phyloP scores from a whole-genome alignment of 2,113 vertebrate genomes.

The Malurus elegans region DNA sequence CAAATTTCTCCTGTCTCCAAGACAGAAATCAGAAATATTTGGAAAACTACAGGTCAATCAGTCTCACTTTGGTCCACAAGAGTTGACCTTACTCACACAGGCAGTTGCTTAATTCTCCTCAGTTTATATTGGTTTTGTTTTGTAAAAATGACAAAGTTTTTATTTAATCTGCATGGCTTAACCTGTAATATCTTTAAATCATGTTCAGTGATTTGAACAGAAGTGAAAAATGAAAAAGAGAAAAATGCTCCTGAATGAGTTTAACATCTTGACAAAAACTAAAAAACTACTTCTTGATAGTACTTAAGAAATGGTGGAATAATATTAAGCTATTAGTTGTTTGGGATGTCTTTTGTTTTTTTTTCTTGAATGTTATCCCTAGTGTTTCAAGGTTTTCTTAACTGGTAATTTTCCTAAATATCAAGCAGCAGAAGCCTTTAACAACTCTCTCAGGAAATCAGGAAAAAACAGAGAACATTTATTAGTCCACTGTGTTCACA shows the following conservation, averaged over 20 bases:
- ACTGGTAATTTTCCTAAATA: neutral
- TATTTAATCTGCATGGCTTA: neutral
- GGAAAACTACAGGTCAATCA: neutral
- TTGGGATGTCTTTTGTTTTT: neutral
- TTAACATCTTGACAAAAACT: neutral
- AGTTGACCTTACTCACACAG: neutral
- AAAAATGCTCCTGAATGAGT: neutral
- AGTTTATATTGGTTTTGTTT: neutral
- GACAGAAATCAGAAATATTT: neutral
- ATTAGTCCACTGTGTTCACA: conserved; percentile 28
- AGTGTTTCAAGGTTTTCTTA: neutral
- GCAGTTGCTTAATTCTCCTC: neutral
- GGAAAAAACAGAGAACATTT: neutral
- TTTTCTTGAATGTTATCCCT: neutral
- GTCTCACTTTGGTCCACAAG: neutral
- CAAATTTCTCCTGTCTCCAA: neutral
- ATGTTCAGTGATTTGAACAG: neutral
- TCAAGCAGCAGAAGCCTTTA: neutral
- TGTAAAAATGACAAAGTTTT: neutral
- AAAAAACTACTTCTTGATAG: neutral
- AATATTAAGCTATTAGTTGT: neutral
- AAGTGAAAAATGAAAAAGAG: neutral
- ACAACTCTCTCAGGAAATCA: neutral
- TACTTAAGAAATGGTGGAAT: neutral
- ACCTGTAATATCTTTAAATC: neutral